Evolutionary conservation across 2,797 vertebrate species (phyloP).

Genomic region (Neosilurus mollespiculum): DNA sequence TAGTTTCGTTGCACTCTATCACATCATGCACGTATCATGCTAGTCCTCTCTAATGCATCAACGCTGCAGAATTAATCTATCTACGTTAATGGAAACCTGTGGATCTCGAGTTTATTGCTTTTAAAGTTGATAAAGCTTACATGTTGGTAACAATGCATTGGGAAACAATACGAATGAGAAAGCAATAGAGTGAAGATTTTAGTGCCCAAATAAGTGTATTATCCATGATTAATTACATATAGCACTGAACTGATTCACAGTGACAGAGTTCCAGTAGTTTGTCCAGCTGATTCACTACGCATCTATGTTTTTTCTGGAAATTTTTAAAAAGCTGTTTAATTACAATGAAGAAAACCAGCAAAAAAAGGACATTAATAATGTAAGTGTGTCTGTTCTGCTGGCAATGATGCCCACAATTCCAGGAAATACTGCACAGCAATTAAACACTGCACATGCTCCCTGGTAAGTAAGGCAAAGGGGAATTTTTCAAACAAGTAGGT

Average conservation of each 20-base stretch:
- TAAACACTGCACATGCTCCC: too few species aligned
- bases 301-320: background rate
- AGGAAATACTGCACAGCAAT: slow-evolving; percentile 7
- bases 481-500: background rate
- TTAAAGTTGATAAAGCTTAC: too few species aligned
- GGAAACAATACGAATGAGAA: background rate
- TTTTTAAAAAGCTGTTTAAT: background rate
- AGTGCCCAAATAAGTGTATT: slow-evolving; percentile 13
- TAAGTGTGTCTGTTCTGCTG: background rate
- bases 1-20: background rate
- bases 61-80: background rate
- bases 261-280: background rate
- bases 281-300: background rate
- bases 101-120: background rate
- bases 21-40: background rate
- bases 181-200: background rate
- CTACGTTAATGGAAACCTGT: background rate
- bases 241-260: background rate
- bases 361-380: slow-evolving; percentile 11
- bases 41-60: background rate
- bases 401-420: background rate
- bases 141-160: background rate
- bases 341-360: background rate
- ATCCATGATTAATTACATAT: slow-evolving; percentile 21
- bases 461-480: background rate